phyloP scores from a whole-genome alignment of 2,113 vertebrate genomes.

The Geococcyx californianus region DNA sequence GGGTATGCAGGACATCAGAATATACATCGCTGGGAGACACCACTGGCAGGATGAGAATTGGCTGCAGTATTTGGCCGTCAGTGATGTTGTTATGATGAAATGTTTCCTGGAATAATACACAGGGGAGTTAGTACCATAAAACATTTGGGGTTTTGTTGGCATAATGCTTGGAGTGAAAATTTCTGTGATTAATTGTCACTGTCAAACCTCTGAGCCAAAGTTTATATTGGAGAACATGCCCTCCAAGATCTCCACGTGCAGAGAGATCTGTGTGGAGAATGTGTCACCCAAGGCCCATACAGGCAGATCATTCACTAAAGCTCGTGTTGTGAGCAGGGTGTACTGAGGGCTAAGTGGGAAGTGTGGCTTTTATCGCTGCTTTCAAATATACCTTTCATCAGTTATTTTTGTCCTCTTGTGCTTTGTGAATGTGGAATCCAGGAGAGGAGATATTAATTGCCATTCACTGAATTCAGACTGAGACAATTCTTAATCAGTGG shows the following conservation, averaged over 20 bases:
- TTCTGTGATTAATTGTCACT: background rate
- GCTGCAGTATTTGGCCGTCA: background rate
- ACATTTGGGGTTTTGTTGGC: background rate
- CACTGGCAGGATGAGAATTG: background rate
- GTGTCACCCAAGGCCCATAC: background rate
- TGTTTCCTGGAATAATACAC: background rate
- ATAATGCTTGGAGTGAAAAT: background rate
- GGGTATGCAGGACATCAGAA: background rate
- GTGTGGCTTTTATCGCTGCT: background rate
- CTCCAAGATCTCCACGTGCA: background rate
- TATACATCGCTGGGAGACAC: background rate
- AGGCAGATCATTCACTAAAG: background rate
- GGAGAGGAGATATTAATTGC: background rate
- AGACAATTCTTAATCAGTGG: background rate
- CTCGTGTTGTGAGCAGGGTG: background rate
- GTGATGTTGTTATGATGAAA: background rate
- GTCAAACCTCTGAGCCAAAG: background rate
- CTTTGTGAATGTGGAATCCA: background rate
- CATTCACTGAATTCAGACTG: background rate
- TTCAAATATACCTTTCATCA: background rate
- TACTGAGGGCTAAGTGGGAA: background rate
- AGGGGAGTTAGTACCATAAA: background rate
- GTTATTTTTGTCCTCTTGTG: background rate
- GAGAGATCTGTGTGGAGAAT: background rate
- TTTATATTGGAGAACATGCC: background rate